Evolutionary conservation across 2,888 invertebrate genomes (phyloP).

Genomic region (Scrobipalpa atriplicella): DNA sequence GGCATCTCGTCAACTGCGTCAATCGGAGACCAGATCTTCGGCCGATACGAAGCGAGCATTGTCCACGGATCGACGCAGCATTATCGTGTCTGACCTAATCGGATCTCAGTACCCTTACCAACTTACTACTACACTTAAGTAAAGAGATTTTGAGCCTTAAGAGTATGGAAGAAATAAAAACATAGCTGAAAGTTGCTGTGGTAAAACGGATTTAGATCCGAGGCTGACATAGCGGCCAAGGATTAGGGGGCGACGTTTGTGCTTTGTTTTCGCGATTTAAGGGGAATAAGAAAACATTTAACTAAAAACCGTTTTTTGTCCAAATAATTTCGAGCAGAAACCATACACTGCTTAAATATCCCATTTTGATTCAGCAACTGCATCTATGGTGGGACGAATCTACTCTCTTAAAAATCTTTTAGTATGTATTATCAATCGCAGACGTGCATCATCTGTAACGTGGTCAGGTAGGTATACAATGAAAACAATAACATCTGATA

Average conservation of each 20-base stretch:
- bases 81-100: conserved; percentile 76
- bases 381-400: no score
- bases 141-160: conserved; percentile 42
- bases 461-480: no score
- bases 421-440: no score
- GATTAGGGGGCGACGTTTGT: conserved; percentile 36
- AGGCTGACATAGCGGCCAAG: conserved; percentile 52
- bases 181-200: conserved; percentile 32
- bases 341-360: no score
- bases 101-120: conserved; percentile 60
- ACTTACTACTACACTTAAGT: conserved; percentile 32
- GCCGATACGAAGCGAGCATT: conserved; percentile 61
- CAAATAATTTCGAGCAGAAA: no score
- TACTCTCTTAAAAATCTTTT: no score
- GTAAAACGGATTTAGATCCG: conserved; percentile 61
- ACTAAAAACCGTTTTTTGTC: no score
- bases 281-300: neutral
- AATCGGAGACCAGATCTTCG: conserved; percentile 32
- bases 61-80: conserved; percentile 67
- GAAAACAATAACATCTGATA: neutral
- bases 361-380: no score
- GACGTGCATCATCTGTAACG: no score
- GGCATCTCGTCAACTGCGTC: conserved; percentile 42
- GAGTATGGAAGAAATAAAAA: conserved; percentile 25
- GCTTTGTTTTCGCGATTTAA: conserved; percentile 48